Percentiles rank a stretch among this genome's conserved stretches.
Conservation (phyloP, 2,113 vertebrate genomes). For the Sorex araneus region DNA sequence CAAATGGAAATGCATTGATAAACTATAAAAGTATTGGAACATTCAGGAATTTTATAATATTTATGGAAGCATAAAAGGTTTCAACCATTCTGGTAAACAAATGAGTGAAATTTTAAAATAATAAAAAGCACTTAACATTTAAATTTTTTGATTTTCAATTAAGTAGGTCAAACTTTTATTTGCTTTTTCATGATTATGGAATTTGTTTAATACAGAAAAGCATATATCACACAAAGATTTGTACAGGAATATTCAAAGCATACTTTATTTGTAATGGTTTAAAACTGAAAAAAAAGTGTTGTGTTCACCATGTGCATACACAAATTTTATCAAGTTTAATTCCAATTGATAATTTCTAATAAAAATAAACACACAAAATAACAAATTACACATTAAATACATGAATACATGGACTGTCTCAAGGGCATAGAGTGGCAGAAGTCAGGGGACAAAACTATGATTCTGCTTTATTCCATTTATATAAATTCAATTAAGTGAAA, state of each 20-base stretch:
- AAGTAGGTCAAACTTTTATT: neutral
- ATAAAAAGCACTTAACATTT: constrained; percentile 20
- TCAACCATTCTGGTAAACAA: neutral
- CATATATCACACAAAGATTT: neutral
- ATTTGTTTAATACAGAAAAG: neutral
- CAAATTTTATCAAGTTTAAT: neutral
- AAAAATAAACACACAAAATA: neutral
- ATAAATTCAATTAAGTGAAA: neutral
- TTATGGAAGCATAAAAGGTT: neutral
- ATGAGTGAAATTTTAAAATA: neutral
- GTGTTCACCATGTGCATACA: neutral
- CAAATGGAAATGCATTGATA: no score
- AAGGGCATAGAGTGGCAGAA: neutral
- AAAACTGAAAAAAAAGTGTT: neutral
- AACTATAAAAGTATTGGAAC: no score
- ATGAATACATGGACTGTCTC: neutral
- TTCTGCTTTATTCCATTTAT: neutral
- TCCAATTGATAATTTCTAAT: neutral
- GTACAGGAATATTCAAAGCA: neutral
- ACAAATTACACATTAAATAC: neutral
- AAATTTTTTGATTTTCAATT: no score
- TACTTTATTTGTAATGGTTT: neutral
- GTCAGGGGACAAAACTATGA: neutral
- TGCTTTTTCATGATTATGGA: neutral
- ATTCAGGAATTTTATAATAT: no score